Evolutionary conservation across 2,888 invertebrate species (phyloP), one percentile per base, ranked within the genome.

Genomic region (Cistogaster globosa): DNA sequence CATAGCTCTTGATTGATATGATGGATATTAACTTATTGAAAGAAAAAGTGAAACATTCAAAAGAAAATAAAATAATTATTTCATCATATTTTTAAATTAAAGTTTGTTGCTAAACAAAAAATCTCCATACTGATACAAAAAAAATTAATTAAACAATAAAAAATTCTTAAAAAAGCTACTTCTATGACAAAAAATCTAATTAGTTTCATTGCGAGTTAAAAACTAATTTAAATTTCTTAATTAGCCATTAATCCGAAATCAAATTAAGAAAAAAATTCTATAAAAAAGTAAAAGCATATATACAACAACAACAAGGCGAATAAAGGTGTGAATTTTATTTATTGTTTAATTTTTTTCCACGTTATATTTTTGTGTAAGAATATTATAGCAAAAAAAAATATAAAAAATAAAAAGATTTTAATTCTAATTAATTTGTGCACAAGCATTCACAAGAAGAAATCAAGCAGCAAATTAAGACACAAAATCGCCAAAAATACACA

Each of bases 321-420:
- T 22, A 76, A 83, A 78, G 78, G 78, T 85, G 85, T 78, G 85
- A 85, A 60, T 85, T 65, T 78, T 82, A 82, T 65, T 78, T 85
- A 82, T 82, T 82, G 78, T 85, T 78, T n/a, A 57, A 65, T 60
- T 58, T 65, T 74, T 63, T 62, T 16, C 51, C 60, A 75, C 53
- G 58, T 18, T 67, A 48, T n/a, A n/a, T 14, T 74, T 84, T 77
- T 55, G 65, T 65, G 74, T 72, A 85, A 81, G 74, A 85, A 78
- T 63, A 81, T 69, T 81, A 38, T 79, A 80, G 53, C 68, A 58
- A 42, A n/a, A 5, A n/a, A 5, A 48, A 58, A 67, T 26, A 42
- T 16, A 68, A 63, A 75, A 57, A 60, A 67, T 38, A 68, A 75
- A 12, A 58, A 57, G 16, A 67, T 57, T 57, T 9, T 16, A 53